A percentile compares a stretch with the other conserved stretches of the same genome.
Conservation (phyloP, 2,113 vertebrate species). For the Hydrochoerus hydrochaeris region DNA sequence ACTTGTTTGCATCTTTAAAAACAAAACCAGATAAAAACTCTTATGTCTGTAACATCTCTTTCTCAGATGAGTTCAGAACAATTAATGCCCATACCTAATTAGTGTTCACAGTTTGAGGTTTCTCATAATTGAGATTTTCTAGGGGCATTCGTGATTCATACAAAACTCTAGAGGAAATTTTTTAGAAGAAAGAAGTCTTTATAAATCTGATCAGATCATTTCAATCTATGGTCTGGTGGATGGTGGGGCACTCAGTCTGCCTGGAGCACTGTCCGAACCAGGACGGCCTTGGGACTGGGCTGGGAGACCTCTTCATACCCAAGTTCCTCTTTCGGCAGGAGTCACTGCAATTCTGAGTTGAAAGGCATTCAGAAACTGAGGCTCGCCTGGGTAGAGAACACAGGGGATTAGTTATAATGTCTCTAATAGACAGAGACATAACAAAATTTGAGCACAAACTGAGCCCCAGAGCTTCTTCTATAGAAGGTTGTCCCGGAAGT, state of each 20-base stretch:
- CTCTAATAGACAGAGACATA: neutral
- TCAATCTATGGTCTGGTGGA: neutral
- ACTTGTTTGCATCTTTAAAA: constrained; percentile 51
- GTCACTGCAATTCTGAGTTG: neutral
- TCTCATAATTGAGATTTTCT: constrained; percentile 61
- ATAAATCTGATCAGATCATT: constrained; percentile 27
- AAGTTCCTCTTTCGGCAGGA: neutral
- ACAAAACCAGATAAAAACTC: constrained; percentile 24
- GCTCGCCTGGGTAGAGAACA: neutral
- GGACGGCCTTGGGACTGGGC: neutral
- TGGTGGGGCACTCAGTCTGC: neutral
- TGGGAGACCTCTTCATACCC: neutral
- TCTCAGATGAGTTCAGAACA: constrained; percentile 62
- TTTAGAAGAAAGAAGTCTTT: constrained; percentile 50
- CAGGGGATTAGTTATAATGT: neutral
- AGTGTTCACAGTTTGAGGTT: constrained; percentile 66
- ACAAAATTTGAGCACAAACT: constrained; percentile 6
- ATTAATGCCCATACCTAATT: constrained; percentile 58
- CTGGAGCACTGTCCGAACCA: neutral
- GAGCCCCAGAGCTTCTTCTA: neutral
- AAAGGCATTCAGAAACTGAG: neutral
- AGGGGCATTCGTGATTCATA: constrained; percentile 49
- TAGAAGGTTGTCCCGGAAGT: neutral
- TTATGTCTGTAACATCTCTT: constrained; percentile 49
- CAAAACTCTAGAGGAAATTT: neutral